phyloP scores from a whole-genome alignment of 1,140 invertebrate species.

The Drosophila mauritiana region DNA sequence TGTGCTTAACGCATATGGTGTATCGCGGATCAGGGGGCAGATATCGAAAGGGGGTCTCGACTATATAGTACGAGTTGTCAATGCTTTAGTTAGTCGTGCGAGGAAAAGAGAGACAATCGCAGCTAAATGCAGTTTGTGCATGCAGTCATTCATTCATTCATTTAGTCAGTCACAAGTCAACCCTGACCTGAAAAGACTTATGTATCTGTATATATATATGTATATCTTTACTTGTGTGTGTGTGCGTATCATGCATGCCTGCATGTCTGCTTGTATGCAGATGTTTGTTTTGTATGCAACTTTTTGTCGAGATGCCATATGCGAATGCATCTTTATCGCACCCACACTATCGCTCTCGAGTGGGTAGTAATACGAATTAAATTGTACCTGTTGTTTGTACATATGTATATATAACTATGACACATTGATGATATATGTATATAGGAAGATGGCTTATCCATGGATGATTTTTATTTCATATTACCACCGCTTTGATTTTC shows the following conservation, averaged over 20 bases:
- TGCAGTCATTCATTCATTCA: constrained; percentile 81
- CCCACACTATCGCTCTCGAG: constrained; percentile 1
- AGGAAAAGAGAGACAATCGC: constrained; percentile 40
- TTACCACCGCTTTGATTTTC: neutral
- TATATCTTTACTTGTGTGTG: constrained; percentile 17
- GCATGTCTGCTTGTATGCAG: constrained; percentile 28
- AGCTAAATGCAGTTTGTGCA: constrained; percentile 73
- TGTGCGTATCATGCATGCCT: constrained; percentile 40
- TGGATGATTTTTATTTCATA: neutral
- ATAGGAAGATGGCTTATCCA: neutral
- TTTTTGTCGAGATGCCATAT: constrained; percentile 23
- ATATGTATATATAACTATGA: neutral
- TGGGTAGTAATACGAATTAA: neutral
- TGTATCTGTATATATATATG: constrained; percentile 30
- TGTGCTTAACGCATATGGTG: constrained; percentile 62
- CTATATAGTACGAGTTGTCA: constrained; percentile 75
- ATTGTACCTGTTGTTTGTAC: neutral
- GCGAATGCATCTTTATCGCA: constrained; percentile 29
- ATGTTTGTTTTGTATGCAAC: constrained; percentile 19
- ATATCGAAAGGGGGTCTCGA: constrained; percentile 7
- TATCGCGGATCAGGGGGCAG: constrained; percentile 12
- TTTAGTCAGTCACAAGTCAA: constrained; percentile 84
- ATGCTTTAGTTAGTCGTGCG: constrained; percentile 78
- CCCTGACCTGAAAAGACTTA: constrained; percentile 80
- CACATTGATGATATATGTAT: neutral